Evolutionary conservation across 2,797 vertebrate species (phyloP).

Genomic region (Sebastes hubbsi): DNA sequence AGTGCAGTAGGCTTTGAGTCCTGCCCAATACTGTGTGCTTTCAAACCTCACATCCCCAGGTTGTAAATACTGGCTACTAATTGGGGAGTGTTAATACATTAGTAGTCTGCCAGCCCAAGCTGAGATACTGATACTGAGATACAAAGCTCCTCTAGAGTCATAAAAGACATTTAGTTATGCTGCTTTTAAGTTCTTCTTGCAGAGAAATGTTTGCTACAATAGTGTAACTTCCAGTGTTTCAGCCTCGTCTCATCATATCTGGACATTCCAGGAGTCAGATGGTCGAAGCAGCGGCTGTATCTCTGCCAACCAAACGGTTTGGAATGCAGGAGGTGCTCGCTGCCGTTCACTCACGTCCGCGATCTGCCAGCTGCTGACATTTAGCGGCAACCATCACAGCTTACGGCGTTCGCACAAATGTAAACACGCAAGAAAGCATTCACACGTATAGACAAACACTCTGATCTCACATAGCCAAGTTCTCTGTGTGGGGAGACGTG

Average conservation of each 20-base stretch:
- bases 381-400: constrained; percentile 48
- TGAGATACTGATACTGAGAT: not conserved
- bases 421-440: constrained; percentile 44
- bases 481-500: constrained; percentile 20
- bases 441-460: constrained; percentile 28
- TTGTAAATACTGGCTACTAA: not conserved
- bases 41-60: not conserved
- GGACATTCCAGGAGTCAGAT: constrained; percentile 14
- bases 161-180: not conserved
- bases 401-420: constrained; percentile 28
- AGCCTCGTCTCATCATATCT: constrained; percentile 1
- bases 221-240: not conserved
- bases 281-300: not conserved
- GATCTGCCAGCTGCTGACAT: constrained; percentile 52
- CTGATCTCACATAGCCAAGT: not conserved
- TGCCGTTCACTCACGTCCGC: not conserved
- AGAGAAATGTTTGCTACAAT: not conserved
- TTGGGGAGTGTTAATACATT: not conserved
- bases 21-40: not conserved
- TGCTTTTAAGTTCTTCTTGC: not conserved
- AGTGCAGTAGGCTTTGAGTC: not conserved
- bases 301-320: constrained; percentile 28
- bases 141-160: not conserved
- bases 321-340: constrained; percentile 29
- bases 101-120: not conserved